Base-by-base conservation (phyloP, 1,140 invertebrate genomes). In the Bombus haemorrhoidalis region DNA sequence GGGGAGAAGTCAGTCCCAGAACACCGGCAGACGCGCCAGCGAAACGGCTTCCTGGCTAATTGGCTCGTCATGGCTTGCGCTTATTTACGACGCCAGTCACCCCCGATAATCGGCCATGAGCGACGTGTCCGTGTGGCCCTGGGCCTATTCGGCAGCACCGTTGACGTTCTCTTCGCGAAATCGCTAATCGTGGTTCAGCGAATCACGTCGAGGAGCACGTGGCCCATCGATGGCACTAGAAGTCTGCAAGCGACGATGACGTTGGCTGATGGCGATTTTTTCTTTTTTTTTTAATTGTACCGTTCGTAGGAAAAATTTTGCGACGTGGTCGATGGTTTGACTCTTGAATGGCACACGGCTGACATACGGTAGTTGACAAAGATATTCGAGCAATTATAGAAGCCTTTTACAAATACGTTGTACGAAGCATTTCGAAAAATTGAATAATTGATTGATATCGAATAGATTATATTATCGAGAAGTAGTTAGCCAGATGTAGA, bases 1-100 rank as follows among this genome's bases (percentile, higher is more conserved):
- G 87, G 94, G 94, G 94, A 94, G 81, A 81, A 32, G 41, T 73
- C 71, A 77, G 79, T 85, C 87, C 89, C 91, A 92, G 93, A 93
- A 91, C 92, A 91, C 71, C 89, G 87, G 86, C 90, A 85, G 86
- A 81, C 81, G 59, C 82, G 75, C 86, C 91, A 92, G 41, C 79
- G 57, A 79, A 47, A 79, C 83, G 57, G 76, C 81, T 79, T 89
- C 80, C 87, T 82, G 85, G 89, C 87, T 90, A 90, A 93, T 92
- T 91, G 86, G 86, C 64, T n/a, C 37, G 59, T 15, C 41, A 39
- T 87, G 88, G 92, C 93, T 90, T 75, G 77, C 74, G 59, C 53
- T 91, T 90, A 92, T 93, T 93, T 93, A 91, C 81, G 87, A 88
- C 84, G 73, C 68, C 73, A 80, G 34, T 53, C 73, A 87, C 47